Conservation (phyloP, 1,140 invertebrate genomes). For the Drosophila simulans region DNA sequence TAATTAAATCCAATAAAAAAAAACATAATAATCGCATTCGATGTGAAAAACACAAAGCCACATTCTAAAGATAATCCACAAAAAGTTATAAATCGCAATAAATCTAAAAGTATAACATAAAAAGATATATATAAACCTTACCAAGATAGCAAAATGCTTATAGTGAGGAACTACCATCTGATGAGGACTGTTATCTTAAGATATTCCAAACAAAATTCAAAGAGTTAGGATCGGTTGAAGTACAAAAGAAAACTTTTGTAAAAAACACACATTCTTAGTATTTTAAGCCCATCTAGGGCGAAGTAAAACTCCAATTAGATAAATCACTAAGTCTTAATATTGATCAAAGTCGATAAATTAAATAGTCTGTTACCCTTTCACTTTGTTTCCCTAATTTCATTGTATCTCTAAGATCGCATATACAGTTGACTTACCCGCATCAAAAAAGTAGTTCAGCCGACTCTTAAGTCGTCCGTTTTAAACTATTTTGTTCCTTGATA, state of each 20-base stretch:
- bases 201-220: not conserved
- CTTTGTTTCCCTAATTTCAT: constrained; percentile 61
- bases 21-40: constrained; percentile 54
- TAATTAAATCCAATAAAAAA: constrained; percentile 48
- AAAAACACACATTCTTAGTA: constrained; percentile 40
- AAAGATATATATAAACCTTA: constrained; percentile 45
- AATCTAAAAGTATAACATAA: constrained; percentile 45
- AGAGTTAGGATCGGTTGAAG: constrained; percentile 29
- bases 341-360: constrained; percentile 54
- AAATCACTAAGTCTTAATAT: constrained; percentile 12
- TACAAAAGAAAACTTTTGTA: constrained; percentile 46
- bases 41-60: constrained; percentile 59
- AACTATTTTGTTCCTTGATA: constrained; percentile 52
- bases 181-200: constrained; percentile 11
- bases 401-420: constrained; percentile 69
- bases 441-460: constrained; percentile 66
- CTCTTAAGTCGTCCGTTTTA: constrained; percentile 52
- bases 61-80: constrained; percentile 53
- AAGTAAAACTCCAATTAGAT: constrained; percentile 31
- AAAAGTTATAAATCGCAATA: constrained; percentile 45
- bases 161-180: constrained; percentile 2
- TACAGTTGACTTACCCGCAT: constrained; percentile 60
- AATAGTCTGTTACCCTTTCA: constrained; percentile 82
- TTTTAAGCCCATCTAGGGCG: constrained; percentile 12
- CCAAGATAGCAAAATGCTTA: constrained; percentile 11